These are phyloP conservation scores for Ganaspis sp. DNA, from an alignment of 1,140 invertebrate species.

Conservation along the genomic window DNA sequence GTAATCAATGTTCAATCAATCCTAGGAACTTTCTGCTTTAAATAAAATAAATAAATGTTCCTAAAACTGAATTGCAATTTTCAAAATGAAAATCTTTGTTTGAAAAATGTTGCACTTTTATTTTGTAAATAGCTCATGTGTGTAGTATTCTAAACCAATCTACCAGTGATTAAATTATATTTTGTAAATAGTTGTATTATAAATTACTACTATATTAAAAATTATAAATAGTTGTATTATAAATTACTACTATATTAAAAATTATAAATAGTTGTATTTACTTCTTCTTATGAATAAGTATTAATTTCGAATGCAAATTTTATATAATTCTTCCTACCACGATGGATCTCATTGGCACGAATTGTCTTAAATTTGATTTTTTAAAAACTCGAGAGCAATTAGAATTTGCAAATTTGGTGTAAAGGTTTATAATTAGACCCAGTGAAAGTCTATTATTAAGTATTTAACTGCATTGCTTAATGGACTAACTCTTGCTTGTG, in stretches of 20 bases:
- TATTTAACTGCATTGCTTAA: background rate
- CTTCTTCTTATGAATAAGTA: background rate
- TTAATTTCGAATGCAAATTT: background rate
- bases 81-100: background rate
- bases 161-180: background rate
- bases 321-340: background rate
- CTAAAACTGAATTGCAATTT: background rate
- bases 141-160: no score
- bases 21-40: no score
- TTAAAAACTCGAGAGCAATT: background rate
- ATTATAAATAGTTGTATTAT: background rate
- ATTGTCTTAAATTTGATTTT: background rate
- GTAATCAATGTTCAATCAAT: no score
- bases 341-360: conserved; percentile 5
- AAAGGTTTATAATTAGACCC: background rate
- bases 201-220: background rate
- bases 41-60: no score
- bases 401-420: background rate
- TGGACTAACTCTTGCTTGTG: background rate
- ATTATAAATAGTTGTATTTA: conserved; percentile 1
- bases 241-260: background rate
- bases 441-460: background rate
- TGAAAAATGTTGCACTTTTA: background rate
- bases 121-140: background rate
- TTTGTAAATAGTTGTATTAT: conserved; percentile 13